These are phyloP conservation scores for Indicator maculatus DNA, from an alignment of 2,113 vertebrate genomes.

Conservation along the genomic window DNA sequence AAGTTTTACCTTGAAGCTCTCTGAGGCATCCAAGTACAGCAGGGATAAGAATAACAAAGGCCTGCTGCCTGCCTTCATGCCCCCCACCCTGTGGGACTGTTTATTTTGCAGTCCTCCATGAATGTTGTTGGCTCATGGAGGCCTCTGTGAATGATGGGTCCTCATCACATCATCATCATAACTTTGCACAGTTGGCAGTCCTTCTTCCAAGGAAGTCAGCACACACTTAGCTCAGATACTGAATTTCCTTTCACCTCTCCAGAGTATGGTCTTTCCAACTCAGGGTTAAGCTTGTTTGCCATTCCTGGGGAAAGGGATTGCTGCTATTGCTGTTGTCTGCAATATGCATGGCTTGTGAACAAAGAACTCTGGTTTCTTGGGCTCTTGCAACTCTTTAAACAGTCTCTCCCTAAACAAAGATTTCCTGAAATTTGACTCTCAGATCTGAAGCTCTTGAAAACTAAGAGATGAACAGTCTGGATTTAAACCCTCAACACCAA, in stretches of 20 bases:
- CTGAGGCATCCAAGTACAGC: not conserved
- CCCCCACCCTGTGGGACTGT: not conserved
- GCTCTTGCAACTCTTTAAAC: slow-evolving; percentile 16
- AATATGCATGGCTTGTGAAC: slow-evolving; percentile 8
- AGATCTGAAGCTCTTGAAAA: slow-evolving; percentile 10
- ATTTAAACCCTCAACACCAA: not conserved
- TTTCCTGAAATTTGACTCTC: slow-evolving; percentile 27
- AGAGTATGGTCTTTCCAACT: slow-evolving; percentile 33
- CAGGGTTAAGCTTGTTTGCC: slow-evolving; percentile 57
- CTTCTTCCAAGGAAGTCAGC: slow-evolving; percentile 21
- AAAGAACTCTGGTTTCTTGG: slow-evolving; percentile 41
- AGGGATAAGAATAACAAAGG: not conserved
- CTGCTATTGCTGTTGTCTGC: slow-evolving; percentile 36
- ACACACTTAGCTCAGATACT: slow-evolving; percentile 32
- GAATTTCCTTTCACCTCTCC: slow-evolving; percentile 59
- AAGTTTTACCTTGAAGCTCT: slow-evolving; percentile 37
- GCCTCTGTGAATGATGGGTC: not conserved
- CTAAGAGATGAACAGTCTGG: not conserved
- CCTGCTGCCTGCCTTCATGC: not conserved
- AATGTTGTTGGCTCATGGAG: not conserved
- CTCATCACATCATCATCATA: slow-evolving; percentile 1
- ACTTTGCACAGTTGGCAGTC: slow-evolving; percentile 3
- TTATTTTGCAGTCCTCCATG: not conserved
- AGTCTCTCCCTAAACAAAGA: not conserved
- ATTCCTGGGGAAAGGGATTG: not conserved